phyloP scores from a whole-genome alignment of 2,113 vertebrate species.

The Scophthalmus maximus region DNA sequence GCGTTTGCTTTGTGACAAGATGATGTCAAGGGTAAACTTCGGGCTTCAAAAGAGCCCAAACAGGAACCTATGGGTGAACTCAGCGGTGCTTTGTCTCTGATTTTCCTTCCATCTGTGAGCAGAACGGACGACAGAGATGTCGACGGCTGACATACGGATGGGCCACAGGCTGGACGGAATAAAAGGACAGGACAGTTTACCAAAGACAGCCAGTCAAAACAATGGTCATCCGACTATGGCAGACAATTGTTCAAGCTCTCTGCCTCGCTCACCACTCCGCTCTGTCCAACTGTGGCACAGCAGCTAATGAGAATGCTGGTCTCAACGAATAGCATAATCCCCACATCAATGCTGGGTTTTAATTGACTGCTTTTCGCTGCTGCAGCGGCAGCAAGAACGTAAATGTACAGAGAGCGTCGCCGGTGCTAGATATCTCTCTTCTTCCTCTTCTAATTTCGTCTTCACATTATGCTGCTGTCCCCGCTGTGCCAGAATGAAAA shows the following conservation, averaged over 20 bases:
- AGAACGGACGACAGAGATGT: conserved; percentile 5
- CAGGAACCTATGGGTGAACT: no score
- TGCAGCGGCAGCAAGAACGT: conserved; percentile 53
- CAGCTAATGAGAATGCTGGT: conserved; percentile 61
- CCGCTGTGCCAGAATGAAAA: conserved; percentile 50
- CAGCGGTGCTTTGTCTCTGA: not conserved
- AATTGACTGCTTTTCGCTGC: conserved; percentile 66
- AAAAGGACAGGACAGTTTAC: conserved; percentile 14
- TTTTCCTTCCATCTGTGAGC: not conserved
- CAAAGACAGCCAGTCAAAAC: conserved; percentile 7
- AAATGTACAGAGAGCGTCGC: conserved; percentile 50
- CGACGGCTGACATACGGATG: not conserved
- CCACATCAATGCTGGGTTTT: conserved; percentile 73
- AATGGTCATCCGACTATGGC: conserved; percentile 12
- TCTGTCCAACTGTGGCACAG: conserved; percentile 31
- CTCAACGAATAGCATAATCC: conserved; percentile 72
- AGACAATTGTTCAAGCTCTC: conserved; percentile 12
- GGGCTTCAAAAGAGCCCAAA: no score
- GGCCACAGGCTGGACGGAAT: not conserved
- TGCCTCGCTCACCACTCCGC: conserved; percentile 19
- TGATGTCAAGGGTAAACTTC: no score
- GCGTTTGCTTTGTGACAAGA: no score
- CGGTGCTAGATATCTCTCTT: conserved; percentile 46
- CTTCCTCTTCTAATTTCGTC: conserved; percentile 55
- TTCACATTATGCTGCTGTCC: conserved; percentile 50